Conservation (phyloP, 2,797 vertebrate genomes). For the Apogon hyalosoma region DNA sequence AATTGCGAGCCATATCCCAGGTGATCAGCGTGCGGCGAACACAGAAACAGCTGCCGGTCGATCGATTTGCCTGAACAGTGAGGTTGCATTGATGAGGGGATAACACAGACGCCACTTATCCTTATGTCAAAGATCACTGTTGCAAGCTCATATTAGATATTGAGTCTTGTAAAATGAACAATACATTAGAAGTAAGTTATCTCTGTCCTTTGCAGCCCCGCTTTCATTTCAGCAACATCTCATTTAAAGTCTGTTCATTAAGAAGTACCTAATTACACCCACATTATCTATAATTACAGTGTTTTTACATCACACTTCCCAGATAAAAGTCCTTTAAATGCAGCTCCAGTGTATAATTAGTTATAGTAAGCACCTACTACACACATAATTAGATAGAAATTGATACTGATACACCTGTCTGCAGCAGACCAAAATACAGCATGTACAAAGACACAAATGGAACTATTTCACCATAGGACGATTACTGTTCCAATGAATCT, state of each 20-base stretch:
- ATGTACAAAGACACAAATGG: slow-evolving; percentile 15
- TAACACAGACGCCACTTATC: slow-evolving; percentile 39
- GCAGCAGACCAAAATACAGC: slow-evolving; percentile 15
- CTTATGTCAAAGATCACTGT: slow-evolving; percentile 32
- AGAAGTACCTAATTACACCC: slow-evolving; percentile 77
- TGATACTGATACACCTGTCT: slow-evolving; percentile 62
- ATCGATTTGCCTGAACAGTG: slow-evolving; percentile 47
- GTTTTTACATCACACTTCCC: slow-evolving; percentile 71
- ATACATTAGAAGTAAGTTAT: slow-evolving; percentile 41
- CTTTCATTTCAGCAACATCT: slow-evolving; percentile 55
- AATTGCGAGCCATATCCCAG: slow-evolving; percentile 14
- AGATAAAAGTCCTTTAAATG: slow-evolving; percentile 72
- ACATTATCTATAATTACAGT: slow-evolving; percentile 82
- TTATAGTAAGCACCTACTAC: slow-evolving; percentile 60
- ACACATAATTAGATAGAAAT: slow-evolving; percentile 69
- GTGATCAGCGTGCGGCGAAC: slow-evolving; percentile 28
- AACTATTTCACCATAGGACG: slow-evolving; percentile 25
- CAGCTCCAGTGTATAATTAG: slow-evolving; percentile 76
- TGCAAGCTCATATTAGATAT: slow-evolving; percentile 6
- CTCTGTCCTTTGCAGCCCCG: slow-evolving; percentile 14
- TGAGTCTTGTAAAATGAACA: slow-evolving; percentile 28
- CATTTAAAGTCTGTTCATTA: slow-evolving; percentile 77
- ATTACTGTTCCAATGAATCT: slow-evolving; percentile 37
- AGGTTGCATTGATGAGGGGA: slow-evolving; percentile 53
- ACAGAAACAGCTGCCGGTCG: not conserved